Percentiles rank a stretch among this genome's conserved stretches.
These are phyloP conservation scores for Coptodon rendalli DNA, from an alignment of 2,113 vertebrate genomes.

Conservation along the genomic window DNA sequence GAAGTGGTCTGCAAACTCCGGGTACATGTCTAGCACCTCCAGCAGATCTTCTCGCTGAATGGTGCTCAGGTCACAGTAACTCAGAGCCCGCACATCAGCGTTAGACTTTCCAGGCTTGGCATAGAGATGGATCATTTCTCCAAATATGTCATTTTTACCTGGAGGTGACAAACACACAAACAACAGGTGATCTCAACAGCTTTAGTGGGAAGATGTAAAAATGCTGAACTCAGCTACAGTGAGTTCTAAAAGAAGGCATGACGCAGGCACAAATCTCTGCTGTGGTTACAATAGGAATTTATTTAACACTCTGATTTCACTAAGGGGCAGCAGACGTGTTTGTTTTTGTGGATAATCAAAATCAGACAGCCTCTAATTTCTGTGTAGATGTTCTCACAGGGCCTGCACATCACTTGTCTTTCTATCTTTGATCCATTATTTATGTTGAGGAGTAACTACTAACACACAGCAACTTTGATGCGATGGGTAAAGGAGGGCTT, in stretches of 20 bases:
- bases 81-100: constrained; percentile 92
- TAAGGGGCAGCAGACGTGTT: constrained; percentile 17
- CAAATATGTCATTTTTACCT: constrained; percentile 99
- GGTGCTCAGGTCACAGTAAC: constrained; percentile 96
- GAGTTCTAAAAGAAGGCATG: background rate
- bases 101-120: constrained; percentile 95
- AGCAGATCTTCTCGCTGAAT: constrained; percentile 93
- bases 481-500: background rate
- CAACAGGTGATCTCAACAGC: background rate
- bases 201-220: background rate
- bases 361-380: constrained; percentile 17
- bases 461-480: constrained; percentile 51
- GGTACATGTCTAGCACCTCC: constrained; percentile 98
- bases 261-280: background rate
- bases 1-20: constrained; percentile 95
- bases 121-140: constrained; percentile 94
- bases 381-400: constrained; percentile 31
- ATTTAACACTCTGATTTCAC: background rate
- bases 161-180: background rate
- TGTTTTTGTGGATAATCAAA: constrained; percentile 41
- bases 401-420: constrained; percentile 16
- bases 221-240: background rate
- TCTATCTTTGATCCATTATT: constrained; percentile 58
- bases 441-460: constrained; percentile 20
- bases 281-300: background rate